Evolutionary conservation across 2,797 vertebrate genomes (phyloP).

Genomic region (Tokudaia muenninki): DNA sequence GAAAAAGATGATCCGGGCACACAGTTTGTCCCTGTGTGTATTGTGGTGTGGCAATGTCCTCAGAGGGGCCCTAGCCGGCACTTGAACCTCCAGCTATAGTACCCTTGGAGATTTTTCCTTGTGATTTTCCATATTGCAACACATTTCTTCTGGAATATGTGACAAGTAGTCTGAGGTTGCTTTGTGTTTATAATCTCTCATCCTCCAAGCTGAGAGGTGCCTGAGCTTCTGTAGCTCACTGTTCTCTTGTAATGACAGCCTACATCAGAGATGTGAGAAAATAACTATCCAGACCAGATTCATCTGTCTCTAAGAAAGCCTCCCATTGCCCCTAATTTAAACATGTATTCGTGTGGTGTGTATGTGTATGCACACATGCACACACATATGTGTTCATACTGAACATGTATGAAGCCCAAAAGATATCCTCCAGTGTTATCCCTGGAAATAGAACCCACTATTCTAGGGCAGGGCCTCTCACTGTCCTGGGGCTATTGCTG

Average conservation of each 20-base stretch:
- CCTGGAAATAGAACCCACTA: background rate
- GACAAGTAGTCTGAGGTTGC: background rate
- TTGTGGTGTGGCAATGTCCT: background rate
- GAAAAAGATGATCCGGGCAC: conserved; percentile 12
- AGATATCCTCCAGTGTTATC: background rate
- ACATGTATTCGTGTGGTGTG: background rate
- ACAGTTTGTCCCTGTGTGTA: background rate
- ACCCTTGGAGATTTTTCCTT: background rate
- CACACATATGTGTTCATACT: background rate
- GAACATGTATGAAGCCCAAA: background rate
- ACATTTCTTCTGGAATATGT: background rate
- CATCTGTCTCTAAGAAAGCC: background rate
- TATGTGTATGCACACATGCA: background rate
- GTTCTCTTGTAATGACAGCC: background rate
- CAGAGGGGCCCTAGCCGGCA: background rate
- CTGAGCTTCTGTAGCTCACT: background rate
- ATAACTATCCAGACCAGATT: background rate
- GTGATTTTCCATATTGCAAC: background rate
- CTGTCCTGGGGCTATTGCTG: background rate
- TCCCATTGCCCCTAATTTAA: background rate
- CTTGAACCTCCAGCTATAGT: background rate
- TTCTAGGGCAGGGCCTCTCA: too few species aligned
- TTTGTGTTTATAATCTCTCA: conserved; percentile 4
- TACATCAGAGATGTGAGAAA: background rate
- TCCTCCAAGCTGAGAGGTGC: background rate